Evolutionary conservation across 2,797 vertebrate genomes (phyloP).

Genomic region (Acanthurus tractus): DNA sequence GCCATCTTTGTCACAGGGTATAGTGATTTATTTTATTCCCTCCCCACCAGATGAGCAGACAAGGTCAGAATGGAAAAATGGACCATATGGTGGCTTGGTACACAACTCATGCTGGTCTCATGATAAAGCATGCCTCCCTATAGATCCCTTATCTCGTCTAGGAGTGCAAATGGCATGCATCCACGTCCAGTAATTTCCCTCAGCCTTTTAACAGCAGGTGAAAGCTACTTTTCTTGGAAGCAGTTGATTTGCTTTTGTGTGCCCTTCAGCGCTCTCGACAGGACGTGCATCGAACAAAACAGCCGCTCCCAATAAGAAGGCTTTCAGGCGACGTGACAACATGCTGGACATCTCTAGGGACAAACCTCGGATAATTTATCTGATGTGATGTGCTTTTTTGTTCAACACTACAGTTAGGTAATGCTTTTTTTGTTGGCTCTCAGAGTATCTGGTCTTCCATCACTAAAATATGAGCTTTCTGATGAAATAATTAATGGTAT

Average conservation of each 20-base stretch:
- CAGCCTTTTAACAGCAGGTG: constrained; percentile 22
- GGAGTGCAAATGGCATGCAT: background rate
- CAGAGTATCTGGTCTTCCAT: background rate
- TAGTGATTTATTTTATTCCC: background rate
- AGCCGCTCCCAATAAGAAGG: background rate
- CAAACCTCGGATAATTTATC: background rate
- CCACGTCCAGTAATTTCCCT: constrained; percentile 13
- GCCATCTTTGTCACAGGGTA: constrained; percentile 18
- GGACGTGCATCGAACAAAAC: constrained; percentile 20
- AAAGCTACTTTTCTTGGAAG: constrained; percentile 16
- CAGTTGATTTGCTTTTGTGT: background rate
- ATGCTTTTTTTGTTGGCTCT: background rate
- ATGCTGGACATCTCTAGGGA: background rate
- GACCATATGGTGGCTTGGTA: constrained; percentile 24
- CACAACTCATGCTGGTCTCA: background rate
- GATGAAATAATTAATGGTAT: background rate
- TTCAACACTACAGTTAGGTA: background rate
- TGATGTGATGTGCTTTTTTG: background rate
- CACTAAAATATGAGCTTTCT: background rate
- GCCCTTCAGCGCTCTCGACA: background rate
- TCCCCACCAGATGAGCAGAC: background rate
- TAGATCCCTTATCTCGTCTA: background rate
- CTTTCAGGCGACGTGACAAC: constrained; percentile 17
- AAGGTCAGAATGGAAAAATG: constrained; percentile 16
- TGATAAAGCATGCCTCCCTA: background rate